These are phyloP conservation scores for Phainopepla nitens DNA, from an alignment of 2,113 vertebrate species.

Conservation along the genomic window DNA sequence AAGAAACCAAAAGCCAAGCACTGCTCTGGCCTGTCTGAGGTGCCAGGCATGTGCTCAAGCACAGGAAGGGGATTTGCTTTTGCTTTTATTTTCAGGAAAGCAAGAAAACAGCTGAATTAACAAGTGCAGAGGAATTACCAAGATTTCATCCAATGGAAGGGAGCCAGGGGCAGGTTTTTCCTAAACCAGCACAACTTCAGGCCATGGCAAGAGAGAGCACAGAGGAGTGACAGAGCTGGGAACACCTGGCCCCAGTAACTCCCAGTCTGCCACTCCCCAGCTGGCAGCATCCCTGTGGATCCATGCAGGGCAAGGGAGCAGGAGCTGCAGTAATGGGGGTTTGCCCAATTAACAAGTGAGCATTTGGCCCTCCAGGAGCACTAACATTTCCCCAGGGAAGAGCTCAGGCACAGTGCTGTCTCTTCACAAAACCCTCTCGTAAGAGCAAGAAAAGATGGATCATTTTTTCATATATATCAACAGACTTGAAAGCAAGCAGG, in stretches of 20 bases:
- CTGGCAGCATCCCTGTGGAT: not conserved
- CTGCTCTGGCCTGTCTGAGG: not conserved
- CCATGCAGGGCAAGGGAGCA: not conserved
- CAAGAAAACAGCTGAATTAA: not conserved
- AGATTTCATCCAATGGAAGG: not conserved
- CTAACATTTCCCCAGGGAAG: not conserved
- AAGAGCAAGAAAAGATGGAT: not conserved
- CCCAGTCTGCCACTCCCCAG: not conserved
- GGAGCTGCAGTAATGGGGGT: rapidly evolving
- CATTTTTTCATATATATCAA: not conserved
- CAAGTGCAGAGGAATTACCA: not conserved
- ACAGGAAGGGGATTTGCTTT: not conserved
- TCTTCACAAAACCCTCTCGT: not conserved
- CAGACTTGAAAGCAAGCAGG: not conserved
- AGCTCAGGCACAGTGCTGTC: not conserved
- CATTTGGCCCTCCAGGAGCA: not conserved
- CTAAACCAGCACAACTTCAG: not conserved
- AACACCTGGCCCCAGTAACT: rapidly evolving
- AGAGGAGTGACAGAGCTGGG: not conserved
- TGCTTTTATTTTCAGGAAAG: not conserved
- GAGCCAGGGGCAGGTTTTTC: not conserved
- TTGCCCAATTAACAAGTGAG: not conserved
- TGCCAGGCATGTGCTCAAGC: not conserved
- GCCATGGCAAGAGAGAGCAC: not conserved
- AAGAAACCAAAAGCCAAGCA: not conserved